A percentile compares a stretch with the other conserved stretches of the same genome.
These are phyloP conservation scores for Ancistrus triradiatus DNA, from an alignment of 2,113 vertebrate genomes.

Conservation along the genomic window DNA sequence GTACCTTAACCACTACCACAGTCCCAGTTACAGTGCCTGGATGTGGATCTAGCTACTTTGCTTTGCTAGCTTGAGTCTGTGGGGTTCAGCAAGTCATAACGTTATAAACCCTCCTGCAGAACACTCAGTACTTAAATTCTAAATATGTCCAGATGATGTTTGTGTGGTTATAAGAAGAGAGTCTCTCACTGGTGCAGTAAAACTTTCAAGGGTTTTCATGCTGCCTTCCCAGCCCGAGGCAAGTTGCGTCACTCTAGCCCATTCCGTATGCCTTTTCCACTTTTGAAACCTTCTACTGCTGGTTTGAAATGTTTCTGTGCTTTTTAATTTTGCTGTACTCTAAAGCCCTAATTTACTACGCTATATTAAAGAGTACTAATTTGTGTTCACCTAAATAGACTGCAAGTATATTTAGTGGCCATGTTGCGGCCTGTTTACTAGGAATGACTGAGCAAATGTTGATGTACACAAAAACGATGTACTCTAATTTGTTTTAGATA, in stretches of 20 bases:
- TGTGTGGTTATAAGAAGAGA: neutral
- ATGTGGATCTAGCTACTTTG: neutral
- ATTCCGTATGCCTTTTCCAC: neutral
- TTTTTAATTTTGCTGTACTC: neutral
- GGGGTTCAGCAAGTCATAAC: neutral
- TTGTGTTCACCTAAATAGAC: too few relatives aligned
- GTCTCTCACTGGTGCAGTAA: conserved; percentile 24
- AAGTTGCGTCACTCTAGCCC: neutral
- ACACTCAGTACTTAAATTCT: neutral
- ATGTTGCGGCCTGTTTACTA: too few relatives aligned
- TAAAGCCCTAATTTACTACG: too few relatives aligned
- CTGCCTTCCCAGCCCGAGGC: neutral
- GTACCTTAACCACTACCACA: too few relatives aligned
- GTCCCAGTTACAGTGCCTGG: neutral
- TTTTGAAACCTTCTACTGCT: neutral
- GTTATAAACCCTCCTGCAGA: conserved; percentile 4
- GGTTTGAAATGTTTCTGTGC: neutral
- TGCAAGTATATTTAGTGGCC: too few relatives aligned
- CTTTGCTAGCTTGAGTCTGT: neutral
- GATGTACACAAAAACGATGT: too few relatives aligned
- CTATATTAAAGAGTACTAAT: too few relatives aligned
- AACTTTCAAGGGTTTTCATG: conserved; percentile 24
- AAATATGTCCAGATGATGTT: conserved; percentile 46
- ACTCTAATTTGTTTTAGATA: too few relatives aligned
- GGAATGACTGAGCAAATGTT: too few relatives aligned